Percentiles rank a stretch among this genome's conserved stretches.
phyloP scores from a whole-genome alignment of 2,888 invertebrate genomes.

The Metalampra italica region DNA sequence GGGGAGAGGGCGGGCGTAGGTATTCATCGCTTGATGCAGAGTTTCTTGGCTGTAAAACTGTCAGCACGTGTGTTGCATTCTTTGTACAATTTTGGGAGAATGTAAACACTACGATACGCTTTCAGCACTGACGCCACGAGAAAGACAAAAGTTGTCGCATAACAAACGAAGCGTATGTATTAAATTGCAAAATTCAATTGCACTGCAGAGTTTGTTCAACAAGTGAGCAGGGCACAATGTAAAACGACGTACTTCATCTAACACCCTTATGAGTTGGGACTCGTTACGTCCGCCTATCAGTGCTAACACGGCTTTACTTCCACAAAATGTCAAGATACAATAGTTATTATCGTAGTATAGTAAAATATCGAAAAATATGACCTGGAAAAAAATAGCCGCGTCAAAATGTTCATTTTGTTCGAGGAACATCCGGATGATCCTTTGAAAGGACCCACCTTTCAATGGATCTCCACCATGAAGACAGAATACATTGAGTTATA shows the following conservation, averaged over 20 bases:
- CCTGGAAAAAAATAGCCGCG: too few relatives aligned
- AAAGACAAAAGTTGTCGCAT: slow-evolving; percentile 9
- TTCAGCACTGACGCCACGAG: slow-evolving; percentile 4
- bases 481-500: too few relatives aligned
- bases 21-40: slow-evolving; percentile 52
- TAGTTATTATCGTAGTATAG: neutral
- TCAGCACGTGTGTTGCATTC: slow-evolving; percentile 31
- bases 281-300: slow-evolving; percentile 6
- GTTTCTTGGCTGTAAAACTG: slow-evolving; percentile 47
- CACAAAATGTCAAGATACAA: neutral
- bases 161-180: slow-evolving; percentile 7
- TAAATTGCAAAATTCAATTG: slow-evolving; percentile 13
- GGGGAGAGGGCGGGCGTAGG: slow-evolving; percentile 39
- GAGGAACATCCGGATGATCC: too few relatives aligned
- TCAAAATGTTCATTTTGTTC: neutral
- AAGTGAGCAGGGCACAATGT: slow-evolving; percentile 11
- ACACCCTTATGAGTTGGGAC: slow-evolving; percentile 6
- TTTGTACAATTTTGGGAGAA: slow-evolving; percentile 29
- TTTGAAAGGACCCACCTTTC: too few relatives aligned
- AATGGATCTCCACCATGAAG: too few relatives aligned
- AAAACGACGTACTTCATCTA: slow-evolving; percentile 10
- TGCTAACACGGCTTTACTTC: slow-evolving; percentile 2
- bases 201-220: slow-evolving; percentile 12
- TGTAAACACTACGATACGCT: slow-evolving; percentile 31
- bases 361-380: slow-evolving; percentile 2